Conservation (phyloP, 2,797 vertebrate species). For the Microchirus variegatus region DNA sequence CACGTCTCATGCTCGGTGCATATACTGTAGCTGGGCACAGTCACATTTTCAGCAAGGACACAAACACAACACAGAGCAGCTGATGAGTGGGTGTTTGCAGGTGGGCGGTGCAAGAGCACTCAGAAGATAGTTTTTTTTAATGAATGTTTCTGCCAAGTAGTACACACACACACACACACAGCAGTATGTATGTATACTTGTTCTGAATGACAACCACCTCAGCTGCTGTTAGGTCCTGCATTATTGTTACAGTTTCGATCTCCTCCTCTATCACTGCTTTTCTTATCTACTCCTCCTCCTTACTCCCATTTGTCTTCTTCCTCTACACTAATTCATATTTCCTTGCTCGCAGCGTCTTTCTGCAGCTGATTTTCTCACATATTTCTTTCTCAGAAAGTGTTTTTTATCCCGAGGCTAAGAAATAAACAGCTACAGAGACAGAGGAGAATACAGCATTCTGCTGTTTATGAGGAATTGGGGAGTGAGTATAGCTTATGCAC, state of each 20-base stretch:
- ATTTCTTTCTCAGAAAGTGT: conserved; percentile 9
- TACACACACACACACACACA: conserved; percentile 25
- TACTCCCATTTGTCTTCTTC: too few species aligned
- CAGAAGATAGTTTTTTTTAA: conserved; percentile 28
- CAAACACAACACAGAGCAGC: conserved; percentile 55
- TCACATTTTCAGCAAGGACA: conserved; percentile 44
- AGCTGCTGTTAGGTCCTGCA: conserved; percentile 19
- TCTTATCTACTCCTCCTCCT: too few species aligned
- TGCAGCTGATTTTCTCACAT: conserved; percentile 2
- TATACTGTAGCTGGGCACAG: conserved; percentile 27
- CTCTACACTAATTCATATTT: not conserved
- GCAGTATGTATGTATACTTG: conserved; percentile 7
- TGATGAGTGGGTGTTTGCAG: conserved; percentile 73
- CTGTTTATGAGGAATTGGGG: conserved; percentile 13
- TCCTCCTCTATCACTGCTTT: not conserved
- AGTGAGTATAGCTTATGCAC: not conserved
- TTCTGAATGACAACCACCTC: conserved; percentile 24
- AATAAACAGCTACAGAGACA: not conserved
- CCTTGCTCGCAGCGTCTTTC: conserved; percentile 23
- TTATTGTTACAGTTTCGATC: conserved; percentile 15
- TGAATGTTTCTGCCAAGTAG: conserved; percentile 41
- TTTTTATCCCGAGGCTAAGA: conserved; percentile 4
- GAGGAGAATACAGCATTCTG: not conserved
- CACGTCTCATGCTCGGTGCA: conserved; percentile 35
- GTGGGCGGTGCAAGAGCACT: conserved; percentile 64